Evolutionary conservation across 2,797 vertebrate genomes (phyloP), one percentile per base, ranked within the genome.

Genomic region (Trachurus trachurus): DNA sequence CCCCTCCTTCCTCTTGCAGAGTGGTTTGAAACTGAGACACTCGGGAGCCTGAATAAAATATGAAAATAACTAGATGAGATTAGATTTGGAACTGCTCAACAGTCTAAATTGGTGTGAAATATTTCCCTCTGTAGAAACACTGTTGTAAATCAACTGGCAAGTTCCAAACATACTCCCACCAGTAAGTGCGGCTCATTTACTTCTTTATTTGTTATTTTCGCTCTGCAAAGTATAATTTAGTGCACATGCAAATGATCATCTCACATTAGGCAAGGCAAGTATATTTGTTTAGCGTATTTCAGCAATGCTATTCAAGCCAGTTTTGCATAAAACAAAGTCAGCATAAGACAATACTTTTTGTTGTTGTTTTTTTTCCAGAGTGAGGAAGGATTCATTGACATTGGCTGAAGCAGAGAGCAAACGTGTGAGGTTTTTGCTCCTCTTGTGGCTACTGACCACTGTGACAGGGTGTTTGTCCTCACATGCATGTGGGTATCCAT

Each of bases 21-120:
- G 58, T 67, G 71, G 63, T 81, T 75, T 62, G 69, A 75, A 72
- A 66, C 65, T 26, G 58, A 83, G 88, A 81, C 76, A 66, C 54
- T 50, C 21, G 8, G 58, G 80, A 81, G 76, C 71, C 66, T 75
- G 37, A 72, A 56, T 42, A 76, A 82, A 87, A 87, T 87, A 74
- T 81, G 78, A 75, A 90, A 88, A 83, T 75, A 67, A 75, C 47
- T 63, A 65, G 58, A 82, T 73, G 57, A 74, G 71, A 87, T 89
- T 81, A 77, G 69, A 76, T 84, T 83, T 83, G 73, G 68, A 66
- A 60, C 59, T 9, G 57, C 37, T 83, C 66, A 63, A 31, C 56
- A 63, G 63, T 54, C 63, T 77, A 67, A 88, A 87, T 87, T 82
- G 68, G 74, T 78, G 83, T 87, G 75, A 90, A 87, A 60, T 81